Conservation (phyloP, 2,888 invertebrate species). For the Tachina fera region DNA sequence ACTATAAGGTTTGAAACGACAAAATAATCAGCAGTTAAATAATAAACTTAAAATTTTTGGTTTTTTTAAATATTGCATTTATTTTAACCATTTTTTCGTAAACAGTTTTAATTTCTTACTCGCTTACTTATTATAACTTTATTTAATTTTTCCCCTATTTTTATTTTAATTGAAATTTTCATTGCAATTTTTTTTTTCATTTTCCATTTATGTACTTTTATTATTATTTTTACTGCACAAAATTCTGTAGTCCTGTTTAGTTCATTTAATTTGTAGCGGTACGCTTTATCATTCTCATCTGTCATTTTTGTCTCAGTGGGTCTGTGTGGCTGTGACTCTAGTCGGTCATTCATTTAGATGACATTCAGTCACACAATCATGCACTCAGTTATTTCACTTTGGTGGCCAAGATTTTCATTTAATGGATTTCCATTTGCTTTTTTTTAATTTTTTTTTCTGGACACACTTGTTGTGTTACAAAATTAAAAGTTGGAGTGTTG, state of each 20-base stretch:
- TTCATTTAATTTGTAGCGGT: conserved; percentile 65
- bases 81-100: background rate
- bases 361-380: conserved; percentile 53
- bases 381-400: conserved; percentile 50
- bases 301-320: conserved; percentile 68
- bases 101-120: conserved; percentile 25
- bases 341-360: conserved; percentile 56
- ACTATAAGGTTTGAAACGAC: no score
- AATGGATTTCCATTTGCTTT: conserved; percentile 65
- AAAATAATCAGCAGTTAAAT: no score
- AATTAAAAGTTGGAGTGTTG: conserved; percentile 59
- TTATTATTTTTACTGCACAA: conserved; percentile 49
- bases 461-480: conserved; percentile 58
- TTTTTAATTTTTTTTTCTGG: background rate
- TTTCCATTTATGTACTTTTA: conserved; percentile 29
- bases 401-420: conserved; percentile 69
- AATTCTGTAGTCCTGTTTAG: conserved; percentile 62
- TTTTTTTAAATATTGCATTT: background rate
- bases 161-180: conserved; percentile 46
- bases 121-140: conserved; percentile 42
- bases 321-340: conserved; percentile 61
- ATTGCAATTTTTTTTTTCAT: conserved; percentile 43
- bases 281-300: conserved; percentile 63
- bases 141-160: conserved; percentile 39
- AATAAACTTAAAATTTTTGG: no score